phyloP scores from a whole-genome alignment of 2,113 vertebrate genomes.

The Leptodactylus fuscus region DNA sequence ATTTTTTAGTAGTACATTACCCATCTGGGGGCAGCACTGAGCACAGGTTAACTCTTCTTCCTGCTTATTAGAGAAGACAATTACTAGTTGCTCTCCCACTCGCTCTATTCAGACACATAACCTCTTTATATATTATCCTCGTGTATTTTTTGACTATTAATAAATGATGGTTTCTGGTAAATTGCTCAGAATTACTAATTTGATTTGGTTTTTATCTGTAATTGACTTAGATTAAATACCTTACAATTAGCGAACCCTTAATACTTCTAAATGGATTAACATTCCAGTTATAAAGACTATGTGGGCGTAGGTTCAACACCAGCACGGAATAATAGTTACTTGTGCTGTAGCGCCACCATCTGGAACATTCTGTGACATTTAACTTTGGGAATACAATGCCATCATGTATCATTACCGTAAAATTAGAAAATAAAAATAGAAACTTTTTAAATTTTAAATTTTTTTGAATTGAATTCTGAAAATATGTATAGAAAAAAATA shows the following conservation, averaged over 20 bases:
- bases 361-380: neutral
- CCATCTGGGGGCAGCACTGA: neutral
- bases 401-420: neutral
- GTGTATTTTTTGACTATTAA: neutral
- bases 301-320: neutral
- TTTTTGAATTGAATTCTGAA: too few relatives aligned
- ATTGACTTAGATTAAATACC: slow-evolving; percentile 13
- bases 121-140: too few relatives aligned
- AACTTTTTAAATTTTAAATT: neutral
- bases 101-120: too few relatives aligned
- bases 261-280: neutral
- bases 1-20: neutral
- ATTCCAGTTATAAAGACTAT: neutral
- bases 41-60: neutral
- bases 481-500: too few relatives aligned
- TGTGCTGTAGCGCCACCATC: neutral
- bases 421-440: neutral
- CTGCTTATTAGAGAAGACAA: neutral
- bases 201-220: neutral
- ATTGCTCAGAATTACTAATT: neutral
- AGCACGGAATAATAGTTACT: neutral
- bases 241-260: neutral
- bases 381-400: too few relatives aligned
- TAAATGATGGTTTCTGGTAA: neutral
- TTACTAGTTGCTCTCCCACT: neutral